A percentile compares a stretch with the other conserved stretches of the same genome.
Evolutionary conservation across 1,140 invertebrate species (phyloP).

Genomic region (Drosophila parabipectinata): DNA sequence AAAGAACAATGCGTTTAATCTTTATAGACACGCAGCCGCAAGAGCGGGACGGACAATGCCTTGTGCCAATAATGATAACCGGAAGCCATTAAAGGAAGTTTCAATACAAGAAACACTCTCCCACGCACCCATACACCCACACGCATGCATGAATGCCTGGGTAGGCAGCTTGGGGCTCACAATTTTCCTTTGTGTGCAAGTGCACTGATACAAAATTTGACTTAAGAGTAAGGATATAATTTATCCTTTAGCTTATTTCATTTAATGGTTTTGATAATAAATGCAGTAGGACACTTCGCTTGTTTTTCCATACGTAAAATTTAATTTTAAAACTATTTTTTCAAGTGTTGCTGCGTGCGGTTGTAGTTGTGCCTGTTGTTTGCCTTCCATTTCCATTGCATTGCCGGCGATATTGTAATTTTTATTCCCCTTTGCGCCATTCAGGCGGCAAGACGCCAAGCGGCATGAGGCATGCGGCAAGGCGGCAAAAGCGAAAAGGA

Average conservation of each 20-base stretch:
- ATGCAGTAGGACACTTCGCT: neutral
- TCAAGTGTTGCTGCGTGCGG: constrained; percentile 35
- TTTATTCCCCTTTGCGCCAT: constrained; percentile 71
- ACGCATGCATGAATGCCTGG: constrained; percentile 37
- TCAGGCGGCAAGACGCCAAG: constrained; percentile 56
- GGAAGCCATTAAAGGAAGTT: constrained; percentile 83
- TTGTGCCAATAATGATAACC: constrained; percentile 80
- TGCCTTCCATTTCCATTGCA: constrained; percentile 62
- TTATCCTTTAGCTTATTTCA: no score
- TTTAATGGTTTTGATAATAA: no score
- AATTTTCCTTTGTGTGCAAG: constrained; percentile 23
- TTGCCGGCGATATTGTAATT: constrained; percentile 74
- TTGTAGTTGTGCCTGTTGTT: constrained; percentile 58
- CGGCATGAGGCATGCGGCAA: neutral
- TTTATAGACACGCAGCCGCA: constrained; percentile 73
- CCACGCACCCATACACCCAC: constrained; percentile 20
- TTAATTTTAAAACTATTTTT: neutral
- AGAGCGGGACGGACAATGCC: constrained; percentile 51
- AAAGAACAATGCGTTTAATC: constrained; percentile 79
- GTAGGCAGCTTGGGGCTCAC: constrained; percentile 49
- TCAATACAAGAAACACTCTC: constrained; percentile 67
- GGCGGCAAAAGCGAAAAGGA: constrained; percentile 38
- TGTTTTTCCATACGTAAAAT: neutral
- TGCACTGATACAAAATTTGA: constrained; percentile 14
- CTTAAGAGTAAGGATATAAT: no score